These are phyloP conservation scores for Nymphalis io DNA, from an alignment of 1,140 invertebrate genomes.

Conservation along the genomic window DNA sequence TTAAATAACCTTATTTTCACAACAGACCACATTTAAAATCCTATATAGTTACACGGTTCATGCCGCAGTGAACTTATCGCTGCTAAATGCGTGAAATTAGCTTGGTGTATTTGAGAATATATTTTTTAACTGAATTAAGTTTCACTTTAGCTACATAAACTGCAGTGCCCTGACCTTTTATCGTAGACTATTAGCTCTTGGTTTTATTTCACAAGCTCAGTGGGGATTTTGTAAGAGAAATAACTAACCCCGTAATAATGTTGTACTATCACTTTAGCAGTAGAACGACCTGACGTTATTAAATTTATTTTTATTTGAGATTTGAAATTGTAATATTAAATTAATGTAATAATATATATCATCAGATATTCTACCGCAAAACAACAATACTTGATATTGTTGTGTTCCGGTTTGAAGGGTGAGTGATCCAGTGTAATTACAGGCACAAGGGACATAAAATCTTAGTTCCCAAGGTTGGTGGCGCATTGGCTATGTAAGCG, in stretches of 20 bases:
- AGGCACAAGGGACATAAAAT: no score
- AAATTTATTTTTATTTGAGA: neutral
- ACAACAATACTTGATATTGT: no score
- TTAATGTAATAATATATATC: neutral
- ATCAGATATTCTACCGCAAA: no score
- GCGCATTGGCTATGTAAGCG: no score
- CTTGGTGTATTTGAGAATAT: conserved; percentile 26
- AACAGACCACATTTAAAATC: neutral
- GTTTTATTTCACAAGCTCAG: conserved; percentile 15
- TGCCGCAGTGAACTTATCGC: neutral
- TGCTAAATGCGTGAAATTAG: conserved; percentile 26
- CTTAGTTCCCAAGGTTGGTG: no score
- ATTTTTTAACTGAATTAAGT: conserved; percentile 34
- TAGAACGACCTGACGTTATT: neutral
- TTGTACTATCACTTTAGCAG: conserved; percentile 10
- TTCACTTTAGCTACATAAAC: conserved; percentile 26
- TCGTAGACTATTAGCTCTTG: conserved; percentile 28
- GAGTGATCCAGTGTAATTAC: no score
- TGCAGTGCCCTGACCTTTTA: conserved; percentile 30
- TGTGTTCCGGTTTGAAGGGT: no score
- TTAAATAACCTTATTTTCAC: no score
- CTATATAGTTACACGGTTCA: neutral
- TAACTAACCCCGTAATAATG: conserved; percentile 10
- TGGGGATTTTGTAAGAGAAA: neutral
- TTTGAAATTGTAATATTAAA: neutral